Percentiles rank a stretch among this genome's conserved stretches.
phyloP scores from a whole-genome alignment of 2,113 vertebrate species.

The Fregetta grallaria region DNA sequence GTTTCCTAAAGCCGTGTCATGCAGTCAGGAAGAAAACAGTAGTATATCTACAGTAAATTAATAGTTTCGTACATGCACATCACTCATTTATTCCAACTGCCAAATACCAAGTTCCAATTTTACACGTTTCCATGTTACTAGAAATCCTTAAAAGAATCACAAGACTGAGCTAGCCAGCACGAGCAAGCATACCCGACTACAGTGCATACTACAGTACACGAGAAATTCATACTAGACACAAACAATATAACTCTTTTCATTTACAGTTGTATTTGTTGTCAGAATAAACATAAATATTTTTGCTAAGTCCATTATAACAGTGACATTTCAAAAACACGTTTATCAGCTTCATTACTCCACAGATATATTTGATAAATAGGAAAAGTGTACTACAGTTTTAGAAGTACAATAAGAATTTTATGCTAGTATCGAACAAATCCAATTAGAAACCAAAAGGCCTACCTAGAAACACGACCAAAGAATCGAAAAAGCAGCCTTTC shows the following conservation, averaged over 20 bases:
- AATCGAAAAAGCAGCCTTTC: conserved; percentile 27
- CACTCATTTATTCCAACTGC: background rate
- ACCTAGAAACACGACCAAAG: conserved; percentile 6
- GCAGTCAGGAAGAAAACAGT: background rate
- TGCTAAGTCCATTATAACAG: background rate
- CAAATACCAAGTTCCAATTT: background rate
- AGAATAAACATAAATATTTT: background rate
- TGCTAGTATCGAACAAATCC: background rate
- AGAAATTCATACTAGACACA: background rate
- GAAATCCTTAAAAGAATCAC: background rate
- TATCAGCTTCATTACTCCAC: background rate
- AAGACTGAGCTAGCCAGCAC: background rate
- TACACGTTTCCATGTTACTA: background rate
- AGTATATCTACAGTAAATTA: background rate
- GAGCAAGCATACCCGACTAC: background rate
- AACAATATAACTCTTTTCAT: background rate
- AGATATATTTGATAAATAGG: background rate
- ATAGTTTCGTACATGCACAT: background rate
- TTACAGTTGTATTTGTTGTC: background rate
- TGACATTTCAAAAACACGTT: background rate
- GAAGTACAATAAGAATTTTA: background rate
- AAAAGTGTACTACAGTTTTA: background rate
- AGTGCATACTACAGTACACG: background rate
- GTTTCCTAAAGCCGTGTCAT: background rate
- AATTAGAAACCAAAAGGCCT: background rate